These are phyloP conservation scores for Papilio polyxenes DNA, from an alignment of 1,140 invertebrate genomes.

Conservation along the genomic window DNA sequence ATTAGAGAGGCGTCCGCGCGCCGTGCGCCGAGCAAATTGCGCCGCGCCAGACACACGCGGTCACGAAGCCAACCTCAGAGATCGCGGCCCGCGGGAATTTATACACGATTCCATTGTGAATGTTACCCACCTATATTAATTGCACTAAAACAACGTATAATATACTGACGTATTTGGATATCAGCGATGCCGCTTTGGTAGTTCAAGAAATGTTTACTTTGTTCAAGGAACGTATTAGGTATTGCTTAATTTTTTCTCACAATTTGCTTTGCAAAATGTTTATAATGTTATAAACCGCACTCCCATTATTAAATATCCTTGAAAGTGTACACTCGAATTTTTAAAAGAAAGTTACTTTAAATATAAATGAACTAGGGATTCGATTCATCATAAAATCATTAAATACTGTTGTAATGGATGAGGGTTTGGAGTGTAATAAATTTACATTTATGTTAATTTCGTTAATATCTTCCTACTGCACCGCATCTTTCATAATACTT, in stretches of 20 bases:
- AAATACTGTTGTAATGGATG: not conserved
- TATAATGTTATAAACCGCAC: too few relatives aligned
- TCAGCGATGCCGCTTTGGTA: not conserved
- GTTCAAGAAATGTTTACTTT: not conserved
- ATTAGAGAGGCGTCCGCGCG: slow-evolving; percentile 72
- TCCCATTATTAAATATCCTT: not conserved
- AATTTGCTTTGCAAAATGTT: not conserved
- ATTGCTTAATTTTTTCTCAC: not conserved
- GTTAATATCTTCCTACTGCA: slow-evolving; percentile 41
- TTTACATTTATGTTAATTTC: slow-evolving; percentile 48
- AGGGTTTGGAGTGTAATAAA: slow-evolving; percentile 34
- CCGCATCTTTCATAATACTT: not conserved
- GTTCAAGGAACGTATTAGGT: not conserved
- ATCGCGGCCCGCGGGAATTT: slow-evolving; percentile 74
- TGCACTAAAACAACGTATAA: slow-evolving; percentile 53
- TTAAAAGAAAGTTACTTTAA: not conserved
- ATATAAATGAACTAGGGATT: not conserved
- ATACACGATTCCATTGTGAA: slow-evolving; percentile 78
- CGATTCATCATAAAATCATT: slow-evolving; percentile 31
- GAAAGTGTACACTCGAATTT: too few relatives aligned
- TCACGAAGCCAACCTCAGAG: slow-evolving; percentile 78
- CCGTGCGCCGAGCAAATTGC: slow-evolving; percentile 80
- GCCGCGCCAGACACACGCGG: slow-evolving; percentile 65
- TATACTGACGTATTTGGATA: slow-evolving; percentile 36
- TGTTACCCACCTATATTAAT: slow-evolving; percentile 75